These are phyloP conservation scores for Coccyzus lansbergi DNA, from an alignment of 2,797 vertebrate species.

Conservation along the genomic window DNA sequence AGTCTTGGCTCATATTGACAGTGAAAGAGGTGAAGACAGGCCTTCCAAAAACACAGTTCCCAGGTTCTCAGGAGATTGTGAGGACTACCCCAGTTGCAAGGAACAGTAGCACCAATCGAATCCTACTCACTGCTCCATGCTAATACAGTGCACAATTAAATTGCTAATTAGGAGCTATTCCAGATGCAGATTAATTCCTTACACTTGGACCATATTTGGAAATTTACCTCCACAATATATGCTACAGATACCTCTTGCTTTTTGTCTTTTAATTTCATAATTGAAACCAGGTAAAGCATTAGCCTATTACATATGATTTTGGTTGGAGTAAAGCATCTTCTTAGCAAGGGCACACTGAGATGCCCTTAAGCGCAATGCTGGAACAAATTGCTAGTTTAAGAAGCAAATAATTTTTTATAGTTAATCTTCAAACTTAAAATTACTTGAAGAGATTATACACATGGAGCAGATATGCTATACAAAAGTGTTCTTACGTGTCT, in stretches of 20 bases:
- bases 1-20: neutral
- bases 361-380: neutral
- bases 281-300: neutral
- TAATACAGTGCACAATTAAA: neutral
- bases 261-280: neutral
- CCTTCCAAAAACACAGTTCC: neutral
- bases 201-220: neutral
- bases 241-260: neutral
- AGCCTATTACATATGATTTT: neutral
- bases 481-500: neutral
- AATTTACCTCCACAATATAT: neutral
- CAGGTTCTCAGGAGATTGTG: neutral
- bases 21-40: neutral
- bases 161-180: neutral
- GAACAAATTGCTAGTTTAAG: constrained; percentile 36
- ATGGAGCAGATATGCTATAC: neutral
- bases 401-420: constrained; percentile 23
- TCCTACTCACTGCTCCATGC: neutral
- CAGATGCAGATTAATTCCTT: neutral
- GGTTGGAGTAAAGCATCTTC: neutral
- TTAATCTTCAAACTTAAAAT: constrained; percentile 52
- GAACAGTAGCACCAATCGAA: neutral
- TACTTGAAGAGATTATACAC: constrained; percentile 31
- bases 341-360: neutral
- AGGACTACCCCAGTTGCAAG: neutral